Percentiles rank a stretch among this genome's conserved stretches.
phyloP scores from a whole-genome alignment of 2,888 invertebrate species.

The Nymphalis c-album region DNA sequence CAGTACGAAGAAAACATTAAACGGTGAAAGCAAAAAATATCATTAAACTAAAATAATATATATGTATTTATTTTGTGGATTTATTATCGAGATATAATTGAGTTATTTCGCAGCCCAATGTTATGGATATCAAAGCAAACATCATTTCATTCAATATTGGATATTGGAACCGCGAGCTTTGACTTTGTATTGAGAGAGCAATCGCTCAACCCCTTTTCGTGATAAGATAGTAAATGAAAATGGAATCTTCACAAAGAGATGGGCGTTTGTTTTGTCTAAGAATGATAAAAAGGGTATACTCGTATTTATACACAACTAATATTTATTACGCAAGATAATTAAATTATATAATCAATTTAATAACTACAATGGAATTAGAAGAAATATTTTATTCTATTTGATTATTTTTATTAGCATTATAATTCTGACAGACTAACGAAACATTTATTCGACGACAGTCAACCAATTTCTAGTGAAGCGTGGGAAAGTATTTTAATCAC shows the following conservation, averaged over 20 bases:
- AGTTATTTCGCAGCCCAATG: constrained; percentile 9
- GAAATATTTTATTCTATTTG: no score
- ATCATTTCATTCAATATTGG: constrained; percentile 18
- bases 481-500: no score
- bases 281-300: neutral
- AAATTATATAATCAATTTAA: no score
- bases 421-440: no score
- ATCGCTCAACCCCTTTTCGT: constrained; percentile 33
- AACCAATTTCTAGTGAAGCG: no score
- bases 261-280: neutral
- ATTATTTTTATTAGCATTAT: no score
- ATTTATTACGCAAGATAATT: neutral
- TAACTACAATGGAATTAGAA: no score
- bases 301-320: neutral
- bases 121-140: constrained; percentile 25
- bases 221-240: constrained; percentile 33
- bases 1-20: no score
- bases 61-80: neutral
- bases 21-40: neutral
- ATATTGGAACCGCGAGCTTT: constrained; percentile 19
- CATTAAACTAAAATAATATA: neutral
- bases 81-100: constrained; percentile 3
- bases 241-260: constrained; percentile 17
- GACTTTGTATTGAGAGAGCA: constrained; percentile 29
- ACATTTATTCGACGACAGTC: no score